A percentile compares a stretch with the other conserved stretches of the same genome.
Conservation (phyloP, 2,113 vertebrate species). For the Aptenodytes patagonicus region DNA sequence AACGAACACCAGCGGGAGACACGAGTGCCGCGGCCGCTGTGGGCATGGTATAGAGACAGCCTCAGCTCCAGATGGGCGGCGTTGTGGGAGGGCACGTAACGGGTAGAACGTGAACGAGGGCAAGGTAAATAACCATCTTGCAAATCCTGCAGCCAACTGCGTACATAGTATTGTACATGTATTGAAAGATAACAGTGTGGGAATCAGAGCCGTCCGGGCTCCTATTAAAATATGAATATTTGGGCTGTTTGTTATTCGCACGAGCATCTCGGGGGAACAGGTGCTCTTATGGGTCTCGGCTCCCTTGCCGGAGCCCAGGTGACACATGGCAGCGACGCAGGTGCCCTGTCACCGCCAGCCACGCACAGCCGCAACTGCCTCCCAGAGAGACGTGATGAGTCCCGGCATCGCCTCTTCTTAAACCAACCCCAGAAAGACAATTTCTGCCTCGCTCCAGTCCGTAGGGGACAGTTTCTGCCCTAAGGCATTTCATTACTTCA, state of each 20-base stretch:
- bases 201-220: not conserved
- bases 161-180: not conserved
- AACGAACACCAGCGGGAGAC: not conserved
- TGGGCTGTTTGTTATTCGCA: not conserved
- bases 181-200: not conserved
- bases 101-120: not conserved
- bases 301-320: not conserved
- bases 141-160: not conserved
- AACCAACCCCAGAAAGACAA: not conserved
- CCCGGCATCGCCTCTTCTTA: not conserved
- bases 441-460: not conserved
- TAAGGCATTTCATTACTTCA: not conserved
- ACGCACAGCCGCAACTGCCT: fast-evolving
- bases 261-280: fast-evolving
- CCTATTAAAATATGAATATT: not conserved
- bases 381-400: not conserved
- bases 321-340: not conserved
- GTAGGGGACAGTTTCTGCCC: not conserved
- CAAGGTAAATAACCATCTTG: not conserved
- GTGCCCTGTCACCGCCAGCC: not conserved
- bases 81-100: not conserved
- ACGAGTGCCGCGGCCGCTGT: not conserved
- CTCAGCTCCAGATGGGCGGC: not conserved
- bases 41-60: not conserved
- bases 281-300: fast-evolving